phyloP scores from a whole-genome alignment of 2,797 vertebrate genomes.

The Diplodus sargus region DNA sequence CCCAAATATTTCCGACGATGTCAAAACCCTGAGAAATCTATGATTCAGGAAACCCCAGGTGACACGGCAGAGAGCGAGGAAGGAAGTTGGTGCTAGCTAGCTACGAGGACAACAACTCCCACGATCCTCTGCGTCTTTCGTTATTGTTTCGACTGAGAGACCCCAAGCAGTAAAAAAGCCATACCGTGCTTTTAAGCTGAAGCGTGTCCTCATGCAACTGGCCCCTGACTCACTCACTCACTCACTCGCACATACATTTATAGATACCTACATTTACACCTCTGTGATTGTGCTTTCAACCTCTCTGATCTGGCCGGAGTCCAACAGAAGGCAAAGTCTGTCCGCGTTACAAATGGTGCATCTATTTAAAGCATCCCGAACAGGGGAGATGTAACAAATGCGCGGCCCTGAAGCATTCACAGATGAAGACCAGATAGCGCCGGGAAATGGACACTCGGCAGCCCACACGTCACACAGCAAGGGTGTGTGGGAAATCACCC shows the following conservation, averaged over 20 bases:
- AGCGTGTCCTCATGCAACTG: slow-evolving; percentile 5
- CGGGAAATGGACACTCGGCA: slow-evolving; percentile 31
- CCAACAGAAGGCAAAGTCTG: slow-evolving; percentile 44
- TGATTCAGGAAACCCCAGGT: too few species aligned
- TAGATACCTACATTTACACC: neutral
- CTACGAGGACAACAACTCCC: too few species aligned
- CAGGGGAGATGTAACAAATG: slow-evolving; percentile 24
- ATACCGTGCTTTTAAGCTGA: neutral
- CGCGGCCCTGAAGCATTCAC: slow-evolving; percentile 31
- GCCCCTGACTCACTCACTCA: slow-evolving; percentile 22
- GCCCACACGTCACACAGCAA: slow-evolving; percentile 28
- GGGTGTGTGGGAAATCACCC: neutral
- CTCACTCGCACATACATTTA: neutral
- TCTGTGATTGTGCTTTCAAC: slow-evolving; percentile 43
- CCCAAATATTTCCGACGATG: too few species aligned
- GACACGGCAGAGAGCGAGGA: too few species aligned
- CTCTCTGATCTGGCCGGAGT: slow-evolving; percentile 25
- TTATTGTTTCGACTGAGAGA: too few species aligned
- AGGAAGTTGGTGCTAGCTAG: too few species aligned
- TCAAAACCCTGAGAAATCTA: too few species aligned
- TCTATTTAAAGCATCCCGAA: slow-evolving; percentile 54
- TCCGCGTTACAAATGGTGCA: slow-evolving; percentile 37
- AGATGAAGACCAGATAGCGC: slow-evolving; percentile 44
- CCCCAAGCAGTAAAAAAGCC: too few species aligned
- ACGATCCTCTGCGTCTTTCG: too few species aligned